Evolutionary conservation across 2,888 invertebrate genomes (phyloP).

Genomic region (Lumbricus terrestris): DNA sequence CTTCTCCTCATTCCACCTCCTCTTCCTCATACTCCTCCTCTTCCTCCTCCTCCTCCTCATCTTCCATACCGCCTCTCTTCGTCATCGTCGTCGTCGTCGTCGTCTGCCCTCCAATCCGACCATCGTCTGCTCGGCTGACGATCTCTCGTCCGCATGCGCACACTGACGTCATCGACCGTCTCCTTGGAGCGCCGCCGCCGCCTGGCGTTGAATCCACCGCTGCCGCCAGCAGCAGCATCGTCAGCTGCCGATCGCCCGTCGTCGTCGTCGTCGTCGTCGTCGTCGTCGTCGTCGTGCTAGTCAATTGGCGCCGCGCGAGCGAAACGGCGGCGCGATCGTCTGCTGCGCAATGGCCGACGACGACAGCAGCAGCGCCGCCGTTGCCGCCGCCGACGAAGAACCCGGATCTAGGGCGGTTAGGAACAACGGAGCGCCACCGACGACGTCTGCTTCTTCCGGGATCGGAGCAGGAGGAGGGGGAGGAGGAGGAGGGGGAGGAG

Average conservation of each 20-base stretch:
- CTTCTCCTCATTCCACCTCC: too few relatives aligned
- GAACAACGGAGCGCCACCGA: neutral
- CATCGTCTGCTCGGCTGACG: neutral
- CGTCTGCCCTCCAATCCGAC: neutral
- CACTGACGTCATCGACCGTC: neutral
- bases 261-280: too few relatives aligned
- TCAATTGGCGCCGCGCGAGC: conserved; percentile 3
- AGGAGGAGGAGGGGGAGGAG: too few relatives aligned
- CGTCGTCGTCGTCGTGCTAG: too few relatives aligned
- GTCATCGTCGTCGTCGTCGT: too few relatives aligned
- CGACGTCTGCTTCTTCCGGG: neutral
- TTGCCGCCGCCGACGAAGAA: neutral
- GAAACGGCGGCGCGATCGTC: neutral
- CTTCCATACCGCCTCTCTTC: too few relatives aligned
- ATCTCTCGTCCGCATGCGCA: neutral
- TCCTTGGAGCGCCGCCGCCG: neutral
- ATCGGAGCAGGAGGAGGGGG: too few relatives aligned
- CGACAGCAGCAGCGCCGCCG: too few relatives aligned
- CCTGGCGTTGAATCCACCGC: neutral
- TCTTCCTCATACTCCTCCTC: too few relatives aligned
- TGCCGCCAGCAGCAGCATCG: neutral
- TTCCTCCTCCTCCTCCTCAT: too few relatives aligned
- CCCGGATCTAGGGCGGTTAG: neutral
- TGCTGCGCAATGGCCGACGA: conserved; percentile 8
- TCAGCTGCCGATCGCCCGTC: too few relatives aligned